A percentile compares a stretch with the other conserved stretches of the same genome.
Evolutionary conservation across 2,888 invertebrate genomes (phyloP).

Genomic region (Caenorhabditis afra): DNA sequence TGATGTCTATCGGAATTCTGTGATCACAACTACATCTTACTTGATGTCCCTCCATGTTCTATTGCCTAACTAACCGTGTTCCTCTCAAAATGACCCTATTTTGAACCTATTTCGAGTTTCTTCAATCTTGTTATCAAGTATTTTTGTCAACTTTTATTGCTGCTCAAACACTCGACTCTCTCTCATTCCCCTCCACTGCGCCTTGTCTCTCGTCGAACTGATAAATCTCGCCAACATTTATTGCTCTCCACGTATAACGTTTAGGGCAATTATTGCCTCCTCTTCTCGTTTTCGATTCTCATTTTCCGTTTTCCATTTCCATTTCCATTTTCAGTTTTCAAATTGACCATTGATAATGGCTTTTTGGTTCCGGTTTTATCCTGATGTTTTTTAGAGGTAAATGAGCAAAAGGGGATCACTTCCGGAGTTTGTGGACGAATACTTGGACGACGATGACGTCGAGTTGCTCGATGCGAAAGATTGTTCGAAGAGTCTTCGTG

Average conservation of each 20-base stretch:
- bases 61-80: too few relatives aligned
- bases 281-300: slow-evolving; percentile 25
- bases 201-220: slow-evolving; percentile 10
- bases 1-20: background rate
- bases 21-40: too few relatives aligned
- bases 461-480: slow-evolving; percentile 38
- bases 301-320: slow-evolving; percentile 36
- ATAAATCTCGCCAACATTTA: slow-evolving; percentile 62
- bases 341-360: background rate
- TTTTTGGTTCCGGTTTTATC: slow-evolving; percentile 2
- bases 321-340: background rate
- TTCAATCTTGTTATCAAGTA: slow-evolving; percentile 9
- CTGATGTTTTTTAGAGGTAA: background rate
- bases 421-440: slow-evolving; percentile 38
- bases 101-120: background rate
- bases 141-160: slow-evolving; percentile 33
- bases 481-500: slow-evolving; percentile 41
- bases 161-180: slow-evolving; percentile 2
- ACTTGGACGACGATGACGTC: slow-evolving; percentile 50
- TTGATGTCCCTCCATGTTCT: too few relatives aligned
- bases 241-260: slow-evolving; percentile 57
- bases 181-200: slow-evolving; percentile 5
- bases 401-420: slow-evolving; percentile 38
- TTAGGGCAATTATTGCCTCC: slow-evolving; percentile 49
- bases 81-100: too few relatives aligned